Base-by-base conservation (phyloP, 2,888 invertebrate genomes). In the Hyles lineata region DNA sequence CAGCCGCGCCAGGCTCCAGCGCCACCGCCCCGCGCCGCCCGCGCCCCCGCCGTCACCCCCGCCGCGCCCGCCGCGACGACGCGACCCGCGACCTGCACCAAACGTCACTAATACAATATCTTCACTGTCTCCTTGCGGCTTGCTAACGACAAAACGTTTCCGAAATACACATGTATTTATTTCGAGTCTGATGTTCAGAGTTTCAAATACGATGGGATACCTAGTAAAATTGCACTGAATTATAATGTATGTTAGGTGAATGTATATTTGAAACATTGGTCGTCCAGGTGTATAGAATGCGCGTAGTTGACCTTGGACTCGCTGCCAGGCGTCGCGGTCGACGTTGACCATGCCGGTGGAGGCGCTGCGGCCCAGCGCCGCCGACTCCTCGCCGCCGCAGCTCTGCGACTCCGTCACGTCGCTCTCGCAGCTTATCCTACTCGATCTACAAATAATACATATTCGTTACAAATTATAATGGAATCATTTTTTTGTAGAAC, bases 261-360 rank as follows among this genome's bases (percentile, higher is more conserved):
- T 17, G 29, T 32, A 67, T 32, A n/a, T 43, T 43, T 43, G 0
- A 43, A 43, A 43, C 43, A 43, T 0, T 11, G 11, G 43, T 43
- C 3, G 43, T 43, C 15, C 11, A 43, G 1, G 15, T 43, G 11
- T 43, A 2, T 32, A 67, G 3, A 67, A 67, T 67, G 32, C 15
- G 7, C 21, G 4, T 55, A 7, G 23, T 61, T 43, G 77, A 92
- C 94, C 92, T 74, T 94, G 85, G 21, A 96, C 93, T 77, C 96
- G 92, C 78, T 95, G 95, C 90, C 96, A 96, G 0, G 96, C 92
- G 32, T 95, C 95, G 7, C 95, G 90, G 76, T 96, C 96, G 0
- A 96, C 94, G 79, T 96, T 96, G 73, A 97, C 97, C 96, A 97
- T 97, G n/a, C 97, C 97, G 0, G 96, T 97, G 77, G 97, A 97